A percentile compares a stretch with the other conserved stretches of the same genome.
phyloP scores from a whole-genome alignment of 2,888 invertebrate species.

The Charanyca ferruginea region DNA sequence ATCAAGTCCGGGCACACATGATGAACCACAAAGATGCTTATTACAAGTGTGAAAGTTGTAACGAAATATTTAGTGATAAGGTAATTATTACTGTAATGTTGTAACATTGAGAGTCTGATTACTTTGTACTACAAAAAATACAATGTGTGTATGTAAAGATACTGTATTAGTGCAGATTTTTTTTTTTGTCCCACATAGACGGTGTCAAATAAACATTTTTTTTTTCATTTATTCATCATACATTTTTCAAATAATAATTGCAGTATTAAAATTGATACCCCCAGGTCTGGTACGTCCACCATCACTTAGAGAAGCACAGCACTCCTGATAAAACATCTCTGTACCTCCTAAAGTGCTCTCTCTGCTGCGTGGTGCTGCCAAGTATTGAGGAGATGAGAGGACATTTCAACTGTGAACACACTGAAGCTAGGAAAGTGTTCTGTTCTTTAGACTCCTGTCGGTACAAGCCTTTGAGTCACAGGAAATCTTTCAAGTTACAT shows the following conservation, averaged over 20 bases:
- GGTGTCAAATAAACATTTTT: too few relatives aligned
- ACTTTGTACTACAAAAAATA: too few relatives aligned
- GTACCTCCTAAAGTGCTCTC: conserved; percentile 83
- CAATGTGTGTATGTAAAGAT: too few relatives aligned
- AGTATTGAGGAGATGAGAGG: conserved; percentile 79
- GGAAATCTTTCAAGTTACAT: conserved; percentile 86
- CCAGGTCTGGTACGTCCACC: conserved; percentile 85
- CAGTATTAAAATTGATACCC: too few relatives aligned
- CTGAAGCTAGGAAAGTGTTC: conserved; percentile 82
- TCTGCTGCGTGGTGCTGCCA: conserved; percentile 80
- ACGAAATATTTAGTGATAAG: conserved; percentile 86
- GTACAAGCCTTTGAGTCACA: conserved; percentile 83
- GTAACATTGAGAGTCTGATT: too few relatives aligned
- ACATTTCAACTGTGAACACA: conserved; percentile 81
- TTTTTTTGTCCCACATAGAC: too few relatives aligned
- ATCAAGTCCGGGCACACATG: conserved; percentile 83
- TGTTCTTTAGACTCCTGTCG: conserved; percentile 83
- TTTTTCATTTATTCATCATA: too few relatives aligned
- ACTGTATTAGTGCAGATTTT: too few relatives aligned
- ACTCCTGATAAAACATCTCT: conserved; percentile 55
- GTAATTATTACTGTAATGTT: conserved; percentile 71
- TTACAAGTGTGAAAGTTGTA: conserved; percentile 84
- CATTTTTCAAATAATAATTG: too few relatives aligned
- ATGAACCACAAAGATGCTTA: conserved; percentile 78
- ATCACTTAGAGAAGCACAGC: conserved; percentile 79